phyloP scores from a whole-genome alignment of 1,140 invertebrate species.

The Hormaphis cornu region DNA sequence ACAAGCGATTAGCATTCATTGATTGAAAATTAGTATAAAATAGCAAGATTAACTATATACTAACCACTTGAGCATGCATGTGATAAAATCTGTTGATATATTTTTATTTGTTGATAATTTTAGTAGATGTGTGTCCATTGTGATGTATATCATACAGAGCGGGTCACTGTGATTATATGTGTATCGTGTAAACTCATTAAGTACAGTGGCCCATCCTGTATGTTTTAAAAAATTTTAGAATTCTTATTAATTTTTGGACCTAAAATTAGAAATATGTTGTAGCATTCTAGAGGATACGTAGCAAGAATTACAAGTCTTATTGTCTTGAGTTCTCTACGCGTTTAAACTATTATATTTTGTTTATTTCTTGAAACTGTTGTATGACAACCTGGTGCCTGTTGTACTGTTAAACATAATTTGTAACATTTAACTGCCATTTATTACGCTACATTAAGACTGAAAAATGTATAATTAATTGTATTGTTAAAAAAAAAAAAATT shows the following conservation, averaged over 20 bases:
- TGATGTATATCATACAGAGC: too few species aligned
- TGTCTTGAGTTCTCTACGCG: too few species aligned
- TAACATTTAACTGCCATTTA: slow-evolving; percentile 26
- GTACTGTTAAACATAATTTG: slow-evolving; percentile 14
- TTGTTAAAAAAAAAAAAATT: not conserved
- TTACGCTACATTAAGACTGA: slow-evolving; percentile 19
- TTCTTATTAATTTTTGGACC: not conserved
- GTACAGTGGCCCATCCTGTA: too few species aligned
- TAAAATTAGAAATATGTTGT: not conserved
- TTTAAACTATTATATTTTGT: not conserved
- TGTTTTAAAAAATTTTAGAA: not conserved
- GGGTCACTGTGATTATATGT: too few species aligned
- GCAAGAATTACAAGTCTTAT: not conserved
- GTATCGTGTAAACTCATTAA: too few species aligned
- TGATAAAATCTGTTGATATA: slow-evolving; percentile 15
- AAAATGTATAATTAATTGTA: slow-evolving; percentile 15
- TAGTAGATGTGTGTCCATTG: not conserved
- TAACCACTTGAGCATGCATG: slow-evolving; percentile 6
- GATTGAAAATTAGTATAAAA: slow-evolving; percentile 35
- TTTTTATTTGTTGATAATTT: not conserved
- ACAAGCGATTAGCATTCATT: slow-evolving; percentile 65
- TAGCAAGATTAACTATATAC: not conserved
- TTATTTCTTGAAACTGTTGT: not conserved
- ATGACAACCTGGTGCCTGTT: not conserved
- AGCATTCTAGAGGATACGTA: not conserved